Base-by-base conservation (phyloP, 2,797 vertebrate genomes). In the Mus caroli region DNA sequence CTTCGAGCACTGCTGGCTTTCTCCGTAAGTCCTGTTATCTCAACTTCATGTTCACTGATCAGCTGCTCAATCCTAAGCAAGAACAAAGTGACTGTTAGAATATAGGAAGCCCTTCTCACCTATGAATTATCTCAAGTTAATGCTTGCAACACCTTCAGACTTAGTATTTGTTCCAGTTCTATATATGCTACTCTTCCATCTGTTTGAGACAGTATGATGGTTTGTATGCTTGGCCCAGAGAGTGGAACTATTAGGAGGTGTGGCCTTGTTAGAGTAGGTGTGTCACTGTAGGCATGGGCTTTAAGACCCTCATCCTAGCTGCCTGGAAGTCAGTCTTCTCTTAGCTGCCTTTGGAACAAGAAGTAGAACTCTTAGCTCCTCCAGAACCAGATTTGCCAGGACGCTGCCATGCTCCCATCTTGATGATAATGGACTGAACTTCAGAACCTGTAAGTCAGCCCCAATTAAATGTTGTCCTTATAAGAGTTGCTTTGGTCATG, bases 11-110 rank as follows among this genome's bases (percentile, higher is more conserved):
- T 96, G 80, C 77, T 98, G 17, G 98, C 96, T 98, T 99, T 98
- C 67, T 96, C 97, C 1, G 97, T 98, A 97, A 99, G 98, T 97
- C 98, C 97, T 96, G 98, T 98, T 99, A 99, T 92, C 99, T 99
- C 98, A 96, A 98, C 98, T 96, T 98, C 97, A 93, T 98, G 98
- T 95, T 98, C 98, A 91, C 97, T 97, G 97, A 98, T 96, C 3
- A 99, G 95, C 75, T 98, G 97, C 69, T 98, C 98, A 76, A 98
- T 95, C 95, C 99, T 99, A 40, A 80, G 88, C 78, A 62, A 71
- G 92, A 92, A 97, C 64, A 67, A 37, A 15, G 1, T 0, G 7
- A n/a, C 20, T 73, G 0, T 17, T 83, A 62, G 62, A 54, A 86
- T 50, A 86, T 3, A 71, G 34, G 80, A 88, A 93, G 31, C 67